These are phyloP conservation scores for Ispidina lecontei DNA, from an alignment of 2,797 vertebrate species.

Conservation along the genomic window DNA sequence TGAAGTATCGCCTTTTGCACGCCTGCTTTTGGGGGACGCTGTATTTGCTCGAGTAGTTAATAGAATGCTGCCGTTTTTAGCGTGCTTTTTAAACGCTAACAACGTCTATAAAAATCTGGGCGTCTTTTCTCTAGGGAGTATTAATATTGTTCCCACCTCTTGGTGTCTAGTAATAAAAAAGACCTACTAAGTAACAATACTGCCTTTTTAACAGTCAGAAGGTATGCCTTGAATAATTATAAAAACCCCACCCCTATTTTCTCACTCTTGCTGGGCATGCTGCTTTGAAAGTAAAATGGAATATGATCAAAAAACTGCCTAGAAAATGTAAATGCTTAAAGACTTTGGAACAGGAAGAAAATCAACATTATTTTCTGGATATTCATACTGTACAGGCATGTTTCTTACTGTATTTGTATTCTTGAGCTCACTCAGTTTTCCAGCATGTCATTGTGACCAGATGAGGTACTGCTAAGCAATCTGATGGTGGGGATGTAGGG, in stretches of 20 bases:
- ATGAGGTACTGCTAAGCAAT: background rate
- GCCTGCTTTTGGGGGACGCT: too few relatives aligned
- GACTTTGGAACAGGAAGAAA: background rate
- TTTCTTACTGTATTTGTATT: background rate
- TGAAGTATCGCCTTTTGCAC: too few relatives aligned
- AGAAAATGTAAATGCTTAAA: background rate
- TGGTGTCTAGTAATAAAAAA: background rate
- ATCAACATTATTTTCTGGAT: background rate
- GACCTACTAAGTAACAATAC: rapidly evolving
- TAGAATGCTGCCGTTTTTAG: rapidly evolving
- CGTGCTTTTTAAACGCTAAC: rapidly evolving
- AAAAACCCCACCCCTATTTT: background rate
- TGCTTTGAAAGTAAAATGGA: rapidly evolving
- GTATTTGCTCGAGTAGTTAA: too few relatives aligned
- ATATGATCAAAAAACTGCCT: background rate
- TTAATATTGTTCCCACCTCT: rapidly evolving
- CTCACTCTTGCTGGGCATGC: rapidly evolving
- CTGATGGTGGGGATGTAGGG: background rate
- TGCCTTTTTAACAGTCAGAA: rapidly evolving
- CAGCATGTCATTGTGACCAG: background rate
- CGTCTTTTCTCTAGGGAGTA: rapidly evolving
- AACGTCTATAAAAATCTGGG: rapidly evolving
- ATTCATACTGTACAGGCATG: rapidly evolving
- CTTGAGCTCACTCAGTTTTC: background rate
- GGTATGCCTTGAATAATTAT: rapidly evolving